Evolutionary conservation across 1,140 invertebrate genomes (phyloP).

Genomic region (Cherax quadricarinatus): DNA sequence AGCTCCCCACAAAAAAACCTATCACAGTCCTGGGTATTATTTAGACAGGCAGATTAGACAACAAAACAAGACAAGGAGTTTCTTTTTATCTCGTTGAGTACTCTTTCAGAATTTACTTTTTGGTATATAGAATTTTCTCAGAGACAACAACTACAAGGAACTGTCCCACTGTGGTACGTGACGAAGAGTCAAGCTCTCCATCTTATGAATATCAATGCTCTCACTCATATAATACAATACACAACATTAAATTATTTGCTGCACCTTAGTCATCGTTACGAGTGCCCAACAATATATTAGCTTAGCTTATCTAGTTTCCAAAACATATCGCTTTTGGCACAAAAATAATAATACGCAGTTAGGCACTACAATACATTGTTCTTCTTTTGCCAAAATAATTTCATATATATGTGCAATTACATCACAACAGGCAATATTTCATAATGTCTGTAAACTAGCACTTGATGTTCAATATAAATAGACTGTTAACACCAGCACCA

Average conservation of each 20-base stretch:
- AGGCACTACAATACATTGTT: slow-evolving; percentile 65
- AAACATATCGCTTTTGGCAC: slow-evolving; percentile 59
- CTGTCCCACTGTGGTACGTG: slow-evolving; percentile 65
- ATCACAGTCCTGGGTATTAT: slow-evolving; percentile 18
- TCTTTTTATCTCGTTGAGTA: neutral
- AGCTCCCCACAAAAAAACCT: slow-evolving; percentile 9
- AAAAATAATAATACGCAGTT: slow-evolving; percentile 66
- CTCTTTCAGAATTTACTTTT: neutral
- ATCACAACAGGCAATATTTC: neutral
- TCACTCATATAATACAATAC: slow-evolving; percentile 25
- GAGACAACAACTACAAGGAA: slow-evolving; percentile 63
- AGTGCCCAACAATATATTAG: neutral
- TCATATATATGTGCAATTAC: slow-evolving; percentile 7
- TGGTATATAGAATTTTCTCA: neutral
- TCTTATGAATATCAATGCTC: neutral
- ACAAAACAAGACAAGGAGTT: neutral
- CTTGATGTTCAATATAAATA: neutral
- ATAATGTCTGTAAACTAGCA: slow-evolving; percentile 21
- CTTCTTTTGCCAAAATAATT: slow-evolving; percentile 11
- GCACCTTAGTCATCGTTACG: slow-evolving; percentile 22
- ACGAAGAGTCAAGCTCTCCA: neutral
- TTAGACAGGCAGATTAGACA: slow-evolving; percentile 2
- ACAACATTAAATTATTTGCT: slow-evolving; percentile 30
- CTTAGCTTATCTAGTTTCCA: slow-evolving; percentile 5
- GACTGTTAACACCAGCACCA: slow-evolving; percentile 19